Base-by-base conservation (phyloP, 1,140 invertebrate genomes). In the Zophobas atratus region DNA sequence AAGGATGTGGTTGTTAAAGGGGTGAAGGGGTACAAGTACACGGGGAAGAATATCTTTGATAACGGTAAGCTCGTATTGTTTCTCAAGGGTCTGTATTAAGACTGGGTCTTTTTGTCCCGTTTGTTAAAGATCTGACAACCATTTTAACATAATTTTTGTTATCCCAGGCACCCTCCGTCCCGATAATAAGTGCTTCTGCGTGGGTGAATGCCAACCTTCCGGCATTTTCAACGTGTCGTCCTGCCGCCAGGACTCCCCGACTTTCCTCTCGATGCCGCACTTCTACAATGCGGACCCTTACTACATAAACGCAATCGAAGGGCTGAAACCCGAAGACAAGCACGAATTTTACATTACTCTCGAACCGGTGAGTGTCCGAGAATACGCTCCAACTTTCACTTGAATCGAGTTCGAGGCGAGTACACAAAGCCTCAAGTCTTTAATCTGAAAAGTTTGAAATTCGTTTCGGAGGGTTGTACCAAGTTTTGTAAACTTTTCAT, bases 201-300 rank as follows among this genome's bases (percentile, higher is more conserved):
- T 90, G 60, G 93, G 93, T 0, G 88, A 92, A 76, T 94, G 93
- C 83, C 87, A 87, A 1, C 94, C 93, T 3, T 88, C 89, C 0
- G 94, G 94, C 1, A 83, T 91, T 1, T 86, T 87, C 1, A 91
- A 91, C 77, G 89, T 92, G 70, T 90, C 91, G 2, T 73, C 82
- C 41, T 93, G 92, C 76, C 89, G 91, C 76, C 89, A 87, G 80
- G 91, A 91, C 34, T 91, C 93, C 6, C 95, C 95, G 0, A 91
- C 92, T 6, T 94, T 92, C 81, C 86, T 95, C 5, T 94, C 94
- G 20, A 91, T 92, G 79, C 95, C 95, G 0, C 95, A 97, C 87
- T 96, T 95, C 88, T 91, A 92, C 79, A 85, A 91, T 53, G 92
- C 92, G 8, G 93, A 95, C 85, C 87, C 89, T 0, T 86, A 86